Evolutionary conservation across 1,140 invertebrate genomes (phyloP), one percentile per base, ranked within the genome.

Genomic region (Drosophila kurseongensis): DNA sequence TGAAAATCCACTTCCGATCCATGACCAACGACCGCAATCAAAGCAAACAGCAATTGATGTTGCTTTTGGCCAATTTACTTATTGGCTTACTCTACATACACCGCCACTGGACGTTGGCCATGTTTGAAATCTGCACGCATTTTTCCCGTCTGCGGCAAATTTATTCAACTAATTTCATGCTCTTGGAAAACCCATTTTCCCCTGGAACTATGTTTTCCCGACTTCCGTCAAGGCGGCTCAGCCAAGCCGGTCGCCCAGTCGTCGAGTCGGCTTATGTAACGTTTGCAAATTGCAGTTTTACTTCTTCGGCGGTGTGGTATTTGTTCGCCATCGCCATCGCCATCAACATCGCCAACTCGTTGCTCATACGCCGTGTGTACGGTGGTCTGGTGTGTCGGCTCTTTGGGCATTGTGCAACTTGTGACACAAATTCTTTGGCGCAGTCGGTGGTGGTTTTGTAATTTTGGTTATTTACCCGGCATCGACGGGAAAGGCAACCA

Each of bases 61-160:
- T 55, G 62, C 63, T 68, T 74, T 78, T 83, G 68, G 68, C 77
- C 84, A 84, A 89, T 84, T 88, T 89, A 83, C 80, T 84, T 56
- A 89, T 89, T 89, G 84, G 84, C 84, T 89, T 89, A 89, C 84
- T 88, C 83, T 67, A 88, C 79, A 88, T 61, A 78, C 38, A 48
- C 10, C 18, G 10, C 32, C 3, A 23, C 40, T 32, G 52, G 51
- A 58, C 54, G 52, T 23, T 44, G 51, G 16, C 58, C 66, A 62
- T 40, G 54, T 52, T 69, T 40, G 52, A 27, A 40, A 55, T 55
- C 4, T 65, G 13, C 27, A 77, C 73, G 75, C 75, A 77, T 59
- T 71, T 77, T 52, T n/a, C 44, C 47, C 14, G 29, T 42, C n/a
- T 65, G 47, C 58, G 38, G 12, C n/a, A 23, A 73, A 63, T 55